Conservation (phyloP, 2,888 invertebrate species). For the Abrostola triplasia region DNA sequence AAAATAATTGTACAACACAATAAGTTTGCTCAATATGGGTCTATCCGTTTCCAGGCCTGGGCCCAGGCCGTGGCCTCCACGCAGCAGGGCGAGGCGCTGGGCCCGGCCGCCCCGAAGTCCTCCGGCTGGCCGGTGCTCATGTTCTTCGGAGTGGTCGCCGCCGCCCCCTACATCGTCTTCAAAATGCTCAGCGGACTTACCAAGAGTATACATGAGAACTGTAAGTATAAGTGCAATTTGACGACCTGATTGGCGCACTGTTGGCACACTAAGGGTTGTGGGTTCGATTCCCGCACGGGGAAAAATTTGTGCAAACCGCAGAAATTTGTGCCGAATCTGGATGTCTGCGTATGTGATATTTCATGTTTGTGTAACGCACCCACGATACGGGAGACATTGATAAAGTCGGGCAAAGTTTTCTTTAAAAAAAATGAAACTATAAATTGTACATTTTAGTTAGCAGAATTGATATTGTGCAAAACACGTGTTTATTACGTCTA, state of each 20-base stretch:
- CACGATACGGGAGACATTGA: no score
- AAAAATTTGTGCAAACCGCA: no score
- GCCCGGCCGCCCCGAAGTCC: slow-evolving; percentile 67
- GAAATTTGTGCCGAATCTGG: no score
- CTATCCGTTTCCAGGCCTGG: slow-evolving; percentile 77
- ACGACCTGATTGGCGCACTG: no score
- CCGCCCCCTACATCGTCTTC: slow-evolving; percentile 97
- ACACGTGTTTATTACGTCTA: slow-evolving; percentile 8
- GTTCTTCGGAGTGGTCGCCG: slow-evolving; percentile 96
- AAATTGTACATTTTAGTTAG: background rate
- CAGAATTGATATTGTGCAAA: background rate
- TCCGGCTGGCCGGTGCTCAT: slow-evolving; percentile 96
- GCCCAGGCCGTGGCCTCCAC: slow-evolving; percentile 83
- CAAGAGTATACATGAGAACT: slow-evolving; percentile 87
- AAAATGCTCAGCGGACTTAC: slow-evolving; percentile 91
- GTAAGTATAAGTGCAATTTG: slow-evolving; percentile 77
- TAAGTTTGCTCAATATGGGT: no score
- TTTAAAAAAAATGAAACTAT: no score
- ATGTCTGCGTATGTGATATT: no score
- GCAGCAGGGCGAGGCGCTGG: slow-evolving; percentile 71
- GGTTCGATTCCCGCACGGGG: no score
- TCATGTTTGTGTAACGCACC: no score
- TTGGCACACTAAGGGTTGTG: no score
- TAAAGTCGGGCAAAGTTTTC: no score
- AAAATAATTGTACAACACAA: no score